Percentiles rank a stretch among this genome's conserved stretches.
phyloP scores from a whole-genome alignment of 2,797 vertebrate species.

The Eulemur albifrons region DNA sequence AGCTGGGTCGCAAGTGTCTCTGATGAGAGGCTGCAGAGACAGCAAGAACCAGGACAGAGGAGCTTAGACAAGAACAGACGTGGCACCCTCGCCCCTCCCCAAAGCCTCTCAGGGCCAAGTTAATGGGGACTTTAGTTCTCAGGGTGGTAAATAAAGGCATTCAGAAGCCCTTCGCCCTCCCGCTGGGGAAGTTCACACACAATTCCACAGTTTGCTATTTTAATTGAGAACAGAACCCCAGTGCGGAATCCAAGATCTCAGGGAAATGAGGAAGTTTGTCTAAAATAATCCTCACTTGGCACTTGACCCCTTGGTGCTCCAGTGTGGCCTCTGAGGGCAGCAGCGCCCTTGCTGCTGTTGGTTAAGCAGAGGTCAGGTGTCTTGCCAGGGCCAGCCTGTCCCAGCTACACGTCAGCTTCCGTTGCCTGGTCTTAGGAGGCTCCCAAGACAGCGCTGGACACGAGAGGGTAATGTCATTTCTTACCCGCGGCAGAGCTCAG shows the following conservation, averaged over 20 bases:
- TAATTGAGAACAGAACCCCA: background rate
- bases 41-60: background rate
- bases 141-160: background rate
- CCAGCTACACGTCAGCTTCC: background rate
- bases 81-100: fast-evolving
- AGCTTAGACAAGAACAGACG: background rate
- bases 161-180: background rate
- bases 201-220: background rate
- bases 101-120: background rate
- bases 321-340: fast-evolving
- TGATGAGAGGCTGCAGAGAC: background rate
- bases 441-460: background rate
- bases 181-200: background rate
- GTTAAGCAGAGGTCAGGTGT: fast-evolving
- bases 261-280: background rate
- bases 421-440: background rate
- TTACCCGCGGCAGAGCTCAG: fast-evolving
- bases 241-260: background rate
- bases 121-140: background rate
- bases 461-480: fast-evolving
- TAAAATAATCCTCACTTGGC: background rate
- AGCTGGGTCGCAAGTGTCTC: fast-evolving
- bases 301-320: fast-evolving
- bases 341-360: no score
- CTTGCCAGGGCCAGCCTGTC: fast-evolving